phyloP scores from a whole-genome alignment of 2,888 invertebrate genomes.

The Thymelicus sylvestris region DNA sequence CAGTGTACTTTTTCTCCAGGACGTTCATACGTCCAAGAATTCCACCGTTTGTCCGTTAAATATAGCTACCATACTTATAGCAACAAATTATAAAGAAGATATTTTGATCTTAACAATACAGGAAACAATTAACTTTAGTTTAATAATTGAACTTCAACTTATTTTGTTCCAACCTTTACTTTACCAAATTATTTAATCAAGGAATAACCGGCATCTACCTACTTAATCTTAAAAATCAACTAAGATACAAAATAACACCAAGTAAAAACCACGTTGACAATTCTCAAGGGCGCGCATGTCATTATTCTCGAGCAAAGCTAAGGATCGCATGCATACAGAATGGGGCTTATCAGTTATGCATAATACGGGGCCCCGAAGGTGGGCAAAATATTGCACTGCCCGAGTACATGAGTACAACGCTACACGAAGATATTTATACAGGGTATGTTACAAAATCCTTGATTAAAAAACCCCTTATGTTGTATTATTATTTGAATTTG shows the following conservation, averaged over 20 bases:
- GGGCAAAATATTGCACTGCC: conserved; percentile 80
- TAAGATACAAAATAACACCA: conserved; percentile 30
- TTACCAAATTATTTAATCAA: too few species aligned
- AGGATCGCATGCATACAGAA: conserved; percentile 85
- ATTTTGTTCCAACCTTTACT: too few species aligned
- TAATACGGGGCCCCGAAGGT: conserved; percentile 84
- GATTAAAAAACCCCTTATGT: too few species aligned
- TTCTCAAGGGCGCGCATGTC: conserved; percentile 68
- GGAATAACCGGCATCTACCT: background rate
- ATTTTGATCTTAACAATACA: too few species aligned
- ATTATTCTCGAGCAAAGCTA: conserved; percentile 71
- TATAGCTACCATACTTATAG: too few species aligned
- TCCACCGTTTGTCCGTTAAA: too few species aligned
- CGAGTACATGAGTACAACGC: conserved; percentile 49
- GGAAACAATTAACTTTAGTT: too few species aligned
- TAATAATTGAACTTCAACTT: too few species aligned
- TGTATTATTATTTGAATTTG: too few species aligned
- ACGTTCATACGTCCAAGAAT: too few species aligned
- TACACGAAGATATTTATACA: conserved; percentile 46
- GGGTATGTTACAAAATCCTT: conserved; percentile 37
- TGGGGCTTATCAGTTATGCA: conserved; percentile 84
- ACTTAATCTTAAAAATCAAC: conserved; percentile 1
- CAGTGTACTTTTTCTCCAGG: too few species aligned
- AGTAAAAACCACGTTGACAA: conserved; percentile 53
- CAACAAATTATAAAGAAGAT: too few species aligned